These are phyloP conservation scores for Drosophila falleni DNA, from an alignment of 2,888 invertebrate species.

Conservation along the genomic window DNA sequence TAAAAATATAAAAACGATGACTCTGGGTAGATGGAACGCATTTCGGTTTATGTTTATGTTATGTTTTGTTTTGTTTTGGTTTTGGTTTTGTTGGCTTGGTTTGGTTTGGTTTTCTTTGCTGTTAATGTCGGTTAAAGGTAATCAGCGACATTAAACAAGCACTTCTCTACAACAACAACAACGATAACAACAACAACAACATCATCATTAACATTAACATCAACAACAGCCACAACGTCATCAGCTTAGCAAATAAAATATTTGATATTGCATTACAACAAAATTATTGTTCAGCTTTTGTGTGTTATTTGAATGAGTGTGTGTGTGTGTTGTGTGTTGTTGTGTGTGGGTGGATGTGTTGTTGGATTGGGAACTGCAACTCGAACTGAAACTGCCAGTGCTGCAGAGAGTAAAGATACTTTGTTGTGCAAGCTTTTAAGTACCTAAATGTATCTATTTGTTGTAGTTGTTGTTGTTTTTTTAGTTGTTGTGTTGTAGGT, in stretches of 20 bases:
- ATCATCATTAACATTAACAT: constrained; percentile 27
- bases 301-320: not conserved
- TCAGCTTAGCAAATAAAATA: constrained; percentile 68
- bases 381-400: constrained; percentile 2
- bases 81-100: constrained; percentile 42
- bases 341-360: constrained; percentile 30
- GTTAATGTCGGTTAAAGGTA: constrained; percentile 69
- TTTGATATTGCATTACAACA: constrained; percentile 78
- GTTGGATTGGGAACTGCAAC: constrained; percentile 32
- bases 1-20: constrained; percentile 62
- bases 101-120: constrained; percentile 45
- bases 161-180: constrained; percentile 38
- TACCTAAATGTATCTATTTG: constrained; percentile 48
- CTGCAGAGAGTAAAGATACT: not conserved
- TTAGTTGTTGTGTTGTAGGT: constrained; percentile 63
- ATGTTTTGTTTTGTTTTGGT: constrained; percentile 44
- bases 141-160: constrained; percentile 77
- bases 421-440: constrained; percentile 74
- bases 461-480: constrained; percentile 28
- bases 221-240: constrained; percentile 54
- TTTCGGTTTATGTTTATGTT: constrained; percentile 26
- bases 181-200: constrained; percentile 27
- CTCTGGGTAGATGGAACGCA: constrained; percentile 46
- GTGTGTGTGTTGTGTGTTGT: constrained; percentile 5
- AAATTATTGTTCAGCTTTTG: constrained; percentile 63